Conservation (phyloP, 2,888 invertebrate species). For the Tyria jacobaeae region DNA sequence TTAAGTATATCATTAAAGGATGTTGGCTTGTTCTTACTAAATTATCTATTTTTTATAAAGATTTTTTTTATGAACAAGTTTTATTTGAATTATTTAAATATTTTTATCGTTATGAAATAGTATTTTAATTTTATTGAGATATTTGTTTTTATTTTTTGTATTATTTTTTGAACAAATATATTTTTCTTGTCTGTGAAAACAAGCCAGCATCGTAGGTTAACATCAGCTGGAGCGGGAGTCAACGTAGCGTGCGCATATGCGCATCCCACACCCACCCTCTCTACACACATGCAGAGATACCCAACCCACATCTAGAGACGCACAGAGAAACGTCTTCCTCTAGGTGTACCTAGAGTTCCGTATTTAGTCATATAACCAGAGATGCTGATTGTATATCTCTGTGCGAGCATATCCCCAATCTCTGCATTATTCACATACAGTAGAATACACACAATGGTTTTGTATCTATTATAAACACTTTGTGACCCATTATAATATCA, state of each 20-base stretch:
- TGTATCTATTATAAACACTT: constrained; percentile 37
- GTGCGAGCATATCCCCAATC: constrained; percentile 18
- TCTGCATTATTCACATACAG: constrained; percentile 20
- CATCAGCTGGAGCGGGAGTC: constrained; percentile 77
- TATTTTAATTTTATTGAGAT: not conserved
- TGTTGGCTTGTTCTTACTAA: constrained; percentile 62
- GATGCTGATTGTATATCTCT: constrained; percentile 5
- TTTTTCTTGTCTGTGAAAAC: constrained; percentile 45
- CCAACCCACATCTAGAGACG: constrained; percentile 11
- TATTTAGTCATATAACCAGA: constrained; percentile 1
- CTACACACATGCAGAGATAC: constrained; percentile 23
- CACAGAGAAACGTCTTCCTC: constrained; percentile 9
- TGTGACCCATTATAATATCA: constrained; percentile 4
- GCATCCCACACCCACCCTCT: constrained; percentile 40
- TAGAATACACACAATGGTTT: constrained; percentile 27
- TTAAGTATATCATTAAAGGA: constrained; percentile 58
- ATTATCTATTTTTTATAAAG: constrained; percentile 12
- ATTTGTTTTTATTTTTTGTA: constrained; percentile 3
- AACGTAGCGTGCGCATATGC: constrained; percentile 64
- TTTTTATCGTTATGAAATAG: not conserved
- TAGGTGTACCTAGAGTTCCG: not conserved
- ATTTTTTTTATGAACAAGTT: not conserved
- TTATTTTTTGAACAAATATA: not conserved
- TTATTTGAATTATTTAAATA: not conserved
- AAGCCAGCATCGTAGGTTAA: constrained; percentile 61